Conservation (phyloP, 2,797 vertebrate genomes). For the Peromyscus nudipes region DNA sequence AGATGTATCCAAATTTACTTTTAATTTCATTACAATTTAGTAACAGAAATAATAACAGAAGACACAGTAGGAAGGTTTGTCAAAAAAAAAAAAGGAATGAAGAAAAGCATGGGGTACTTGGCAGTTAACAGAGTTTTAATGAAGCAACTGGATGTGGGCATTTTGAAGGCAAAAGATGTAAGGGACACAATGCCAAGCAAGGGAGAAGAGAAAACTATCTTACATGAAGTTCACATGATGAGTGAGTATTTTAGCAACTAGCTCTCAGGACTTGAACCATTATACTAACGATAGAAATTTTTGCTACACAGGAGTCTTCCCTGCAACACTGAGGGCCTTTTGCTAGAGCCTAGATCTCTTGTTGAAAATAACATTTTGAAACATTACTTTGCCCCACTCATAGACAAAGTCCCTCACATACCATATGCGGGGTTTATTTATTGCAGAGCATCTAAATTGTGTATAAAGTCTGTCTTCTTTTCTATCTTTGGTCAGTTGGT, state of each 20-base stretch:
- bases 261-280: background rate
- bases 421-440: background rate
- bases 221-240: conserved; percentile 49
- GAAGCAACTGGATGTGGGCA: conserved; percentile 81
- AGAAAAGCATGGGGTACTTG: conserved; percentile 85
- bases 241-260: background rate
- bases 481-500: background rate
- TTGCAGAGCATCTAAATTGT: background rate
- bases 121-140: conserved; percentile 78
- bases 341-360: background rate
- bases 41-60: conserved; percentile 72
- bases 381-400: too few species aligned
- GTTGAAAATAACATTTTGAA: background rate
- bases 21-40: conserved; percentile 89
- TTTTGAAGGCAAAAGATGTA: conserved; percentile 81
- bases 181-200: conserved; percentile 69
- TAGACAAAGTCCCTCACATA: background rate
- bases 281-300: background rate
- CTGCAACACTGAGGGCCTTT: background rate
- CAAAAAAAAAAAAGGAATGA: conserved; percentile 84
- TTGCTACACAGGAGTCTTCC: background rate
- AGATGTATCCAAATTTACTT: conserved; percentile 87
- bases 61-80: conserved; percentile 87
- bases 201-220: conserved; percentile 47
- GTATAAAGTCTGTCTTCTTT: background rate